phyloP scores from a whole-genome alignment of 2,797 vertebrate genomes.

The Oceanodroma leucorhoa region DNA sequence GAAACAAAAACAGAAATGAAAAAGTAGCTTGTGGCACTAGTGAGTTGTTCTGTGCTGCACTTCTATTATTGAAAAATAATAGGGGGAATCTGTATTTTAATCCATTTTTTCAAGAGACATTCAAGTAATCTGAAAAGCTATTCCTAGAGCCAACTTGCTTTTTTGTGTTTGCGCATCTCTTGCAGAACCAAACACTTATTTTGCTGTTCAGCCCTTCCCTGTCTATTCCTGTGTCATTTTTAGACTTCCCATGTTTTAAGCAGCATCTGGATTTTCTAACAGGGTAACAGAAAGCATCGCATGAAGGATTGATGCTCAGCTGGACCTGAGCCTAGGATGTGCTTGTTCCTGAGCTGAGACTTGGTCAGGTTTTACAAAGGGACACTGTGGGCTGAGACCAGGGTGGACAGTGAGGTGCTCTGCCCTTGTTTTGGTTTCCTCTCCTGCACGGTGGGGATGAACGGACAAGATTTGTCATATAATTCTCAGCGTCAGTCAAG shows the following conservation, averaged over 20 bases:
- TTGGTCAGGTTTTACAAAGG: neutral
- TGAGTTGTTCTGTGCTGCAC: conserved; percentile 44
- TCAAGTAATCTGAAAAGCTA: conserved; percentile 25
- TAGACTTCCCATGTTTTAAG: neutral
- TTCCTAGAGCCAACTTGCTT: neutral
- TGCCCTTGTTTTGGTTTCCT: neutral
- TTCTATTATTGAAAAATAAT: conserved; percentile 68
- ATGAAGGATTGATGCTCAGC: neutral
- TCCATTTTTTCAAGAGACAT: neutral
- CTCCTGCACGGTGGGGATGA: neutral
- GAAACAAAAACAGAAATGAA: conserved; percentile 87
- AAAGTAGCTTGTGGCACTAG: conserved; percentile 83
- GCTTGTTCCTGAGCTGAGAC: neutral
- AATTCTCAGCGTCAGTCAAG: neutral
- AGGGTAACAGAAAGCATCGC: neutral
- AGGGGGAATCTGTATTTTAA: conserved; percentile 65
- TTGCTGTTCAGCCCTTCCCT: neutral
- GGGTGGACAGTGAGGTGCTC: neutral
- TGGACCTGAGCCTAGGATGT: neutral
- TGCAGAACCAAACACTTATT: neutral
- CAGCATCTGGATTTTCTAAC: neutral
- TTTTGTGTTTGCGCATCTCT: neutral
- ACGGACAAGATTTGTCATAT: neutral
- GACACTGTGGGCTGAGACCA: neutral
- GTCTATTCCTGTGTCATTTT: neutral